Percentiles rank a stretch among this genome's conserved stretches.
These are phyloP conservation scores for Heliconius ethilla DNA, from an alignment of 2,888 invertebrate genomes.

Conservation along the genomic window DNA sequence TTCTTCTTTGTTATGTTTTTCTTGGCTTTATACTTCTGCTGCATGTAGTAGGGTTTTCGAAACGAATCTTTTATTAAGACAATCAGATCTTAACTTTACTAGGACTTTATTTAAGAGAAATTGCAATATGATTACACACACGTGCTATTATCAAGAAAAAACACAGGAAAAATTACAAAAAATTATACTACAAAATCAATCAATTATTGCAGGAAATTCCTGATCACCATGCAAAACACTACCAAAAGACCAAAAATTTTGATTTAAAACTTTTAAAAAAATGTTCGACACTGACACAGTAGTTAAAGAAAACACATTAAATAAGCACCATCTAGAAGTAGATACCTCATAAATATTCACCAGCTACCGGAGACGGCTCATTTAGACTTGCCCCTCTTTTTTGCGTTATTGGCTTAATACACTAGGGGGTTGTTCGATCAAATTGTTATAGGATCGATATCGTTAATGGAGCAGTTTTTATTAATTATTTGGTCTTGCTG, in stretches of 20 bases:
- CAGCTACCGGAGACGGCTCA: slow-evolving; percentile 76
- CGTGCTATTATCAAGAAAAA: too few relatives aligned
- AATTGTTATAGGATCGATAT: slow-evolving; percentile 72
- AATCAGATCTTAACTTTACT: neutral
- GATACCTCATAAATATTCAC: slow-evolving; percentile 80
- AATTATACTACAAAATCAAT: neutral
- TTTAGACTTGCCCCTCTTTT: slow-evolving; percentile 77
- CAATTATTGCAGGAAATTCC: neutral
- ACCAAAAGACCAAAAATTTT: neutral
- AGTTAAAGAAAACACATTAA: slow-evolving; percentile 60
- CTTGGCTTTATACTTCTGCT: neutral
- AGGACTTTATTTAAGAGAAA: too few relatives aligned
- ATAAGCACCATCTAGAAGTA: slow-evolving; percentile 59
- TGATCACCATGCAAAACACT: neutral
- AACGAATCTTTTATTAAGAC: neutral
- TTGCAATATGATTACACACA: too few relatives aligned
- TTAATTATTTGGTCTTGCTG: slow-evolving; percentile 64
- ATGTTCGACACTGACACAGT: slow-evolving; percentile 36
- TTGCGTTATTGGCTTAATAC: slow-evolving; percentile 78
- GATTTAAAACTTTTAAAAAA: neutral
- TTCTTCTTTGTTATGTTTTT: neutral
- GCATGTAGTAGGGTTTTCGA: neutral
- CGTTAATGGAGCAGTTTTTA: slow-evolving; percentile 76
- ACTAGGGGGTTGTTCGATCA: slow-evolving; percentile 74
- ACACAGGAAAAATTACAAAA: too few relatives aligned